Percentiles rank a stretch among this genome's conserved stretches.
Evolutionary conservation across 1,140 invertebrate species (phyloP).

Genomic region (Aphidius gifuensis): DNA sequence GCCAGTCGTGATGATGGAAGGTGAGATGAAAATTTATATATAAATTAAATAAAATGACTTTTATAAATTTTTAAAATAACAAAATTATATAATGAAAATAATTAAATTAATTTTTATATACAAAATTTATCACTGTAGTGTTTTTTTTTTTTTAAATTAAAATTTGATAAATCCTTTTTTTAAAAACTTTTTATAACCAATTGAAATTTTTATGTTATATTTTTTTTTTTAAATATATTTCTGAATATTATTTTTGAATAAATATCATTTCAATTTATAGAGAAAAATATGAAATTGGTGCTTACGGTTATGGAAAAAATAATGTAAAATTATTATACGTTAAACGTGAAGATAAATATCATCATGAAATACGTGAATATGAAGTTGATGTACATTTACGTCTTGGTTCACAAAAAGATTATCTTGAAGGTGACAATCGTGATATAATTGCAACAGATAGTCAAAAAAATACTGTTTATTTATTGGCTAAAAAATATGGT

Average conservation of each 20-base stretch:
- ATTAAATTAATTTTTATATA: not conserved
- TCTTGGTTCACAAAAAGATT: constrained; percentile 66
- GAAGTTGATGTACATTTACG: constrained; percentile 71
- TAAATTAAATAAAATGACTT: constrained; percentile 1
- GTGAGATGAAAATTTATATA: constrained; percentile 11
- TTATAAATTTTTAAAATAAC: constrained; percentile 2
- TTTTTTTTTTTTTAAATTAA: too few species aligned
- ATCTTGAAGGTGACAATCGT: constrained; percentile 63
- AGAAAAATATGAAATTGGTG: constrained; percentile 59
- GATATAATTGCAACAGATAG: constrained; percentile 78
- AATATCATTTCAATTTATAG: constrained; percentile 18
- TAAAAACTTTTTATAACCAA: too few species aligned
- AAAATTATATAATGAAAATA: not conserved
- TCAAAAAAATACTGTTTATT: constrained; percentile 79
- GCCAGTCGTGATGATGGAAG: constrained; percentile 27
- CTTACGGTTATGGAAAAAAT: constrained; percentile 73
- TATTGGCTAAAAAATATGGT: constrained; percentile 73
- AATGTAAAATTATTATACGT: constrained; percentile 70
- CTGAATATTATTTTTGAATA: too few species aligned
- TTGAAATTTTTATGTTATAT: too few species aligned
- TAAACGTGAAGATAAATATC: constrained; percentile 58
- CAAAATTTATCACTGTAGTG: too few species aligned
- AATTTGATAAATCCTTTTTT: too few species aligned
- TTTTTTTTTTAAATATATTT: too few species aligned
- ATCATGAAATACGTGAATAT: constrained; percentile 68